phyloP scores from a whole-genome alignment of 2,888 invertebrate genomes.

The Harpalus rubripes region DNA sequence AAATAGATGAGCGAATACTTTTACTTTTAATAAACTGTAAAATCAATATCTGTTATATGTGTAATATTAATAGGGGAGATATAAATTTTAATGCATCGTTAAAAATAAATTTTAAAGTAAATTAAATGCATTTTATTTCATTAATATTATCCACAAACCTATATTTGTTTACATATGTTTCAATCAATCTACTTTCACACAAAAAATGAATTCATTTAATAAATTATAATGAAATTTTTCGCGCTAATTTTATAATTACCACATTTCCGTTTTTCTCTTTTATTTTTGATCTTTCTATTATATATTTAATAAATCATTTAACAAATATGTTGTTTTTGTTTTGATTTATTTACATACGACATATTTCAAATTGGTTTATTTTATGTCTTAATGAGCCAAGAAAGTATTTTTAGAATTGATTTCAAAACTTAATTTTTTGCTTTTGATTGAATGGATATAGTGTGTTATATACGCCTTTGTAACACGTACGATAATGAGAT shows the following conservation, averaged over 20 bases:
- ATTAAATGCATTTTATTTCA: slow-evolving; percentile 51
- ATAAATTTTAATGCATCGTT: slow-evolving; percentile 58
- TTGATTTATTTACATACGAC: neutral
- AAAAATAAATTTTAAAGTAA: slow-evolving; percentile 59
- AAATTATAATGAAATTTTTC: slow-evolving; percentile 54
- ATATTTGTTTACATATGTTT: slow-evolving; percentile 49
- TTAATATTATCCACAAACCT: slow-evolving; percentile 52
- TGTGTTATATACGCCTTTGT: neutral
- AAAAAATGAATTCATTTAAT: slow-evolving; percentile 50
- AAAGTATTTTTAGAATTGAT: neutral
- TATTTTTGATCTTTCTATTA: slow-evolving; percentile 37
- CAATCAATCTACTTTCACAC: slow-evolving; percentile 51
- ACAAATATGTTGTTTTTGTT: slow-evolving; percentile 1
- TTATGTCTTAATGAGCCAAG: neutral
- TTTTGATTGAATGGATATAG: no score
- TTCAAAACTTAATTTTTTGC: no score
- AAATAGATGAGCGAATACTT: slow-evolving; percentile 52
- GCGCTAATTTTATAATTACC: slow-evolving; percentile 52
- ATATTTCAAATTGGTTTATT: neutral
- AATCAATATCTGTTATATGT: slow-evolving; percentile 53
- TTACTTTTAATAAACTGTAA: slow-evolving; percentile 55
- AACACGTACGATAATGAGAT: neutral
- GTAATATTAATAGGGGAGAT: slow-evolving; percentile 54
- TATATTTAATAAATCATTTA: slow-evolving; percentile 15
- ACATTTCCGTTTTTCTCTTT: slow-evolving; percentile 19